phyloP scores from a whole-genome alignment of 2,888 invertebrate species.

The Phengaris arion region DNA sequence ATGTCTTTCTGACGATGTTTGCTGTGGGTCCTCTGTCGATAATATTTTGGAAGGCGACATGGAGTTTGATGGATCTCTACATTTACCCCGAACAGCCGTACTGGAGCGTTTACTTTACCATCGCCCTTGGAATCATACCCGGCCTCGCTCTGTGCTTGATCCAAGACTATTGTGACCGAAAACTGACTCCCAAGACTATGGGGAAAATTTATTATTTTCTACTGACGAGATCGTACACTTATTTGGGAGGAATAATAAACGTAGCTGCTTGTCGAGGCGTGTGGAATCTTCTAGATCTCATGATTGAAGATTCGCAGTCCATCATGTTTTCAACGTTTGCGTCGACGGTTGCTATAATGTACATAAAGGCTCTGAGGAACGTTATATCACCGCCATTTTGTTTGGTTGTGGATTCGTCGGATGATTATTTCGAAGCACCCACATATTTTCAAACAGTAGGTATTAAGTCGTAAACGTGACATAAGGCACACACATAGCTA shows the following conservation, averaged over 20 bases:
- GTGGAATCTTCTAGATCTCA: slow-evolving; percentile 82
- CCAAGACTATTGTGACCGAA: slow-evolving; percentile 75
- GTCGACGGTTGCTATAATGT: slow-evolving; percentile 80
- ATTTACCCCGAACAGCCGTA: slow-evolving; percentile 78
- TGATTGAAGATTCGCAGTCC: slow-evolving; percentile 65
- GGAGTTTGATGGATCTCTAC: slow-evolving; percentile 87
- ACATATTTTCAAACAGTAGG: slow-evolving; percentile 86
- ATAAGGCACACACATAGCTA: too few species aligned
- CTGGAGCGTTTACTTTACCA: slow-evolving; percentile 80
- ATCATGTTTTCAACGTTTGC: slow-evolving; percentile 77
- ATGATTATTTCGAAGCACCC: slow-evolving; percentile 86
- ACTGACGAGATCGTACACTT: slow-evolving; percentile 83
- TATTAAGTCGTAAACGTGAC: neutral
- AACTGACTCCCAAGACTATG: slow-evolving; percentile 78
- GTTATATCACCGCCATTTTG: slow-evolving; percentile 86
- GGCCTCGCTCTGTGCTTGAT: slow-evolving; percentile 81
- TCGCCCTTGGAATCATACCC: slow-evolving; percentile 81
- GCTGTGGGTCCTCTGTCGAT: slow-evolving; percentile 88
- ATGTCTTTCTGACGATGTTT: slow-evolving; percentile 70
- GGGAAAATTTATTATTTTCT: slow-evolving; percentile 81
- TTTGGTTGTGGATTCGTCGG: slow-evolving; percentile 82
- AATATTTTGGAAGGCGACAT: slow-evolving; percentile 90
- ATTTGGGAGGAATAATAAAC: slow-evolving; percentile 83
- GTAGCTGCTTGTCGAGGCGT: slow-evolving; percentile 89
- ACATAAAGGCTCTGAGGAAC: slow-evolving; percentile 83